A percentile compares a stretch with the other conserved stretches of the same genome.
Evolutionary conservation across 2,888 invertebrate species (phyloP).

Genomic region (Patella caerulea): DNA sequence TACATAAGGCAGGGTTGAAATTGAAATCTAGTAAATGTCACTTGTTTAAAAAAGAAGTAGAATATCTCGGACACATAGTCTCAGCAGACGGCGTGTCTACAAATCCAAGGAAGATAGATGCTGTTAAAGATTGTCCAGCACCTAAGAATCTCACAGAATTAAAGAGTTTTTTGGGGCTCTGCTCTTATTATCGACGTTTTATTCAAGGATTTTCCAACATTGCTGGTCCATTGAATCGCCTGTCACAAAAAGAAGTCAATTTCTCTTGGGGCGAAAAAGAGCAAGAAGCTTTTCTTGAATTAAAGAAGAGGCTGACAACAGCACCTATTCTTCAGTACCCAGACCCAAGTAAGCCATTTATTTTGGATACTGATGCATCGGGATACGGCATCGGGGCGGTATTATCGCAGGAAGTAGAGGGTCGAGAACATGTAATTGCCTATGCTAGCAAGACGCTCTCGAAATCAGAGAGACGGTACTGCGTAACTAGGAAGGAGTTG

Average conservation of each 20-base stretch:
- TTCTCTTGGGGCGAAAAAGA: slow-evolving; percentile 32
- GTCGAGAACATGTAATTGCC: slow-evolving; percentile 41
- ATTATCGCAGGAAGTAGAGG: slow-evolving; percentile 40
- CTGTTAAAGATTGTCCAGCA: slow-evolving; percentile 1
- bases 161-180: slow-evolving; percentile 13
- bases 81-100: slow-evolving; percentile 20
- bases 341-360: slow-evolving; percentile 27
- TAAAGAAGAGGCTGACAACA: slow-evolving; percentile 25
- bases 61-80: slow-evolving; percentile 29
- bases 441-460: slow-evolving; percentile 38
- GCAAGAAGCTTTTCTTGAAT: slow-evolving; percentile 30
- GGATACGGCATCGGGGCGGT: slow-evolving; percentile 41
- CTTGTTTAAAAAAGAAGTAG: slow-evolving; percentile 25
- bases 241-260: slow-evolving; percentile 26
- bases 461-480: slow-evolving; percentile 35
- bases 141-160: slow-evolving; percentile 11
- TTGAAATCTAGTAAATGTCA: slow-evolving; percentile 46
- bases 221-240: slow-evolving; percentile 21
- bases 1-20: slow-evolving; percentile 39
- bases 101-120: slow-evolving; percentile 25
- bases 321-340: slow-evolving; percentile 36
- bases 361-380: slow-evolving; percentile 47
- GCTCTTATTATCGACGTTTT: background rate
- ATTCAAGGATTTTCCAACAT: slow-evolving; percentile 15
- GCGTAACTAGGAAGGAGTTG: slow-evolving; percentile 37